phyloP scores from a whole-genome alignment of 2,888 invertebrate species.

The Prosopocoilus inquinatus region DNA sequence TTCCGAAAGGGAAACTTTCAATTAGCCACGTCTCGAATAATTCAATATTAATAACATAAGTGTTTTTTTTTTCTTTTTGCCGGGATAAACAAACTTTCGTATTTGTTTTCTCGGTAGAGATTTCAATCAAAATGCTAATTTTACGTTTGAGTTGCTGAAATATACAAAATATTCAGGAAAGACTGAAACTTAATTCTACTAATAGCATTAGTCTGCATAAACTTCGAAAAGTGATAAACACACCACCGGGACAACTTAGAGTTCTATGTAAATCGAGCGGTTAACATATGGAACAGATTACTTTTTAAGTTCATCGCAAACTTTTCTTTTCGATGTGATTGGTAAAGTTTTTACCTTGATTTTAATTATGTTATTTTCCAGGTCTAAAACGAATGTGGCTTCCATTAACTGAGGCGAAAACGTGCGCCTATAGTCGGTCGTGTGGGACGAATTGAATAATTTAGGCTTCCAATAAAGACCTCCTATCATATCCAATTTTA shows the following conservation, averaged over 20 bases:
- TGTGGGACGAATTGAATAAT: slow-evolving; percentile 46
- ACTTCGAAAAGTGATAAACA: slow-evolving; percentile 3
- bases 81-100: neutral
- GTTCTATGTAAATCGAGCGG: slow-evolving; percentile 2
- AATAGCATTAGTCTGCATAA: slow-evolving; percentile 2
- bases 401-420: slow-evolving; percentile 58
- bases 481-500: slow-evolving; percentile 61
- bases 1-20: no score
- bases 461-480: slow-evolving; percentile 50
- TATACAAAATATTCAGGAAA: neutral
- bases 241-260: neutral
- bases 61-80: no score
- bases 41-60: no score
- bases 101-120: neutral
- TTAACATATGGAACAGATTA: slow-evolving; percentile 18
- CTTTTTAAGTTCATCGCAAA: slow-evolving; percentile 14
- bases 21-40: no score
- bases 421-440: slow-evolving; percentile 57
- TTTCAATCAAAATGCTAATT: neutral
- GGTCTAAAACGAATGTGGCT: slow-evolving; percentile 55
- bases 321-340: neutral
- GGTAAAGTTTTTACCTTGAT: slow-evolving; percentile 55
- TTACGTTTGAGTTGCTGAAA: neutral
- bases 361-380: slow-evolving; percentile 60
- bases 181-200: neutral